A percentile compares a stretch with the other conserved stretches of the same genome.
phyloP scores from a whole-genome alignment of 2,797 vertebrate genomes.

The Psittacula echo region DNA sequence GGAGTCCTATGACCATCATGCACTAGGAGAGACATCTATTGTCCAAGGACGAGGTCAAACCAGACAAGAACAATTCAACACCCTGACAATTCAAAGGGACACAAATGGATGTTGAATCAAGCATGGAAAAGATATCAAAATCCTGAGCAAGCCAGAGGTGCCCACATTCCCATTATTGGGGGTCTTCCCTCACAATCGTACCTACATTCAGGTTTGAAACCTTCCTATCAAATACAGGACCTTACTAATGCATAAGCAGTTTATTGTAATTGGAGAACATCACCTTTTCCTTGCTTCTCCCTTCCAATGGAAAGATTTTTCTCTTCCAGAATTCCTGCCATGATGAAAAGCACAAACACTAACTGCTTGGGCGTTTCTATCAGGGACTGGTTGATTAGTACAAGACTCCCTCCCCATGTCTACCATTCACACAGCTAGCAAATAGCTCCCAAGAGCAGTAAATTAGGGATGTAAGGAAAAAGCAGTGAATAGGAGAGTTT shows the following conservation, averaged over 20 bases:
- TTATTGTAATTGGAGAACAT: neutral
- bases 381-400: fast-evolving
- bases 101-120: neutral
- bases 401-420: neutral
- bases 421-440: neutral
- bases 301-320: neutral
- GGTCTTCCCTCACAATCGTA: neutral
- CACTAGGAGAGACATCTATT: neutral
- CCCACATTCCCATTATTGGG: fast-evolving
- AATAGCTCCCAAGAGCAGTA: neutral
- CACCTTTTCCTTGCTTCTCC: neutral
- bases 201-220: neutral
- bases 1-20: neutral
- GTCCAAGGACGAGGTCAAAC: neutral
- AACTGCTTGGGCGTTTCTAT: neutral
- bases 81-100: neutral
- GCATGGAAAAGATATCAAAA: neutral
- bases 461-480: neutral
- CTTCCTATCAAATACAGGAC: neutral
- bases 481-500: neutral
- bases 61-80: neutral
- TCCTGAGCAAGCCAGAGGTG: neutral
- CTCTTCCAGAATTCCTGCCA: neutral
- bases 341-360: neutral
- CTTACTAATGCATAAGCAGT: neutral